phyloP scores from a whole-genome alignment of 2,797 vertebrate species.

The Delichon dasypus region DNA sequence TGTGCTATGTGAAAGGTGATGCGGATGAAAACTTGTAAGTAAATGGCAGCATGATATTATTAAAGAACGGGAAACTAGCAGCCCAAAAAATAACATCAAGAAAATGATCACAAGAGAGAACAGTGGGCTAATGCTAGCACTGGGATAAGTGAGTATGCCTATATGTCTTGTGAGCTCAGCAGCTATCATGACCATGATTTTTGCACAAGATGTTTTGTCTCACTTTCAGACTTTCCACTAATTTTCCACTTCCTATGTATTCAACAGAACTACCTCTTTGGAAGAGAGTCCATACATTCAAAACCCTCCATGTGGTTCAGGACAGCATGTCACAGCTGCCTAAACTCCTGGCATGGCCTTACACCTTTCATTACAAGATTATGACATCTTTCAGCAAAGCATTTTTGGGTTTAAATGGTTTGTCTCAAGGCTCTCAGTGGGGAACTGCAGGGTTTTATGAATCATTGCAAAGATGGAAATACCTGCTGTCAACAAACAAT shows the following conservation, averaged over 20 bases:
- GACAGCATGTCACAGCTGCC: not conserved
- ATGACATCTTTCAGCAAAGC: not conserved
- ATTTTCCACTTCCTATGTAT: not conserved
- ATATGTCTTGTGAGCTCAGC: not conserved
- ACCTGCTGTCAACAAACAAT: conserved; percentile 37
- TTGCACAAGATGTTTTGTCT: not conserved
- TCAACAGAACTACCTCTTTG: not conserved
- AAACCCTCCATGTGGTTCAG: not conserved
- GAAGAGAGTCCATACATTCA: not conserved
- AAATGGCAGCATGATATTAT: not conserved
- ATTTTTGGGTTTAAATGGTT: not conserved
- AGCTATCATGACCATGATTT: not conserved
- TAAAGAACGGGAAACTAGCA: not conserved
- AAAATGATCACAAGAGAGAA: not conserved
- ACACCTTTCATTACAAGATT: not conserved
- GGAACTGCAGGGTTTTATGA: not conserved
- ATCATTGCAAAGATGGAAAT: conserved; percentile 18
- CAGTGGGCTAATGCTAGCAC: not conserved
- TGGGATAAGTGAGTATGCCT: not conserved
- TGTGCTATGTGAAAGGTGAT: not conserved
- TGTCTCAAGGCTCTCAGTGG: not conserved
- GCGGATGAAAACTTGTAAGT: not conserved
- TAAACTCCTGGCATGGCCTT: not conserved
- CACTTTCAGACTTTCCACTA: not conserved
- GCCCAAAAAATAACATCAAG: not conserved